phyloP scores from a whole-genome alignment of 2,888 invertebrate genomes.

The Pheosia tremula region DNA sequence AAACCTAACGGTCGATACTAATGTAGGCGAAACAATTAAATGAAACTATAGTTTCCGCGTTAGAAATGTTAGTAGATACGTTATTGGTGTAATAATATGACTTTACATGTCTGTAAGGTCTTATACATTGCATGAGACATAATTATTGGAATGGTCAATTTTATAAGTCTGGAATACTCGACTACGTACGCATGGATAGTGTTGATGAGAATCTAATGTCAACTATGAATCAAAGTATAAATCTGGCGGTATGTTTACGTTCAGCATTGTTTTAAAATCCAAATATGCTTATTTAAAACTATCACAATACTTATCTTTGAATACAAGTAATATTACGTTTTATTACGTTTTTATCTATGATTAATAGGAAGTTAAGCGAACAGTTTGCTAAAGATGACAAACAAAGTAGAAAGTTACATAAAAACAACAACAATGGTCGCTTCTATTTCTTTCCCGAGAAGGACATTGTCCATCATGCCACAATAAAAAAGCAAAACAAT shows the following conservation, averaged over 20 bases:
- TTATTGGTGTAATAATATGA: too few relatives aligned
- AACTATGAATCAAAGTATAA: too few relatives aligned
- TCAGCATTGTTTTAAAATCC: too few relatives aligned
- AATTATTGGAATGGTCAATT: background rate
- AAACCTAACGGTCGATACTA: conserved; percentile 31
- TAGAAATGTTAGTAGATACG: background rate
- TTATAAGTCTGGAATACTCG: background rate
- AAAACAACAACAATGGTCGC: conserved; percentile 7
- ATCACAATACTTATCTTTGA: too few relatives aligned
- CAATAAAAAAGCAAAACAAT: conserved; percentile 1
- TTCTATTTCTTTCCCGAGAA: conserved; percentile 5
- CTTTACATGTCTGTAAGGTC: too few relatives aligned
- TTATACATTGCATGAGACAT: too few relatives aligned
- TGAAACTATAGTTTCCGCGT: conserved; percentile 16
- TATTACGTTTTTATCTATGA: background rate
- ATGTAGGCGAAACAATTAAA: conserved; percentile 29
- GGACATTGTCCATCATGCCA: background rate
- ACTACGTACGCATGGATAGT: background rate
- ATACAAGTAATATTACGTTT: too few relatives aligned
- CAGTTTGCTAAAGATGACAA: background rate
- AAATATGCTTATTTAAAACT: too few relatives aligned
- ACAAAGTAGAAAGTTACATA: conserved; percentile 8
- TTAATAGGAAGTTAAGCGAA: background rate
- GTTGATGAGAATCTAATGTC: background rate
- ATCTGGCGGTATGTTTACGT: too few relatives aligned